Conservation (phyloP, 1,140 invertebrate genomes). For the Caenorhabditis brenneri region DNA sequence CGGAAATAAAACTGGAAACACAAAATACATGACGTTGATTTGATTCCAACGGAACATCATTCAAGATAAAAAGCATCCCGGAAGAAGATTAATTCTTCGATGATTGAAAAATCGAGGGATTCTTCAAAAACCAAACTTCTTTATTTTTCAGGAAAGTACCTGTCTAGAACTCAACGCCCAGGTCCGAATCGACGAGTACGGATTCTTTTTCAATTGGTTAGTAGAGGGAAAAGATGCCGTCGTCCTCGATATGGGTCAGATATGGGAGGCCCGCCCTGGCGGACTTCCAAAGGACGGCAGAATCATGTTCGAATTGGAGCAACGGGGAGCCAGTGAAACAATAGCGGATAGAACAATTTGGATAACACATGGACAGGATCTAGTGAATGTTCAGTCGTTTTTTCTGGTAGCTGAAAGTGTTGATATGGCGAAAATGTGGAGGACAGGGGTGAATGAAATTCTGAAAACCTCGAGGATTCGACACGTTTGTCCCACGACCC, state of each 20-base stretch:
- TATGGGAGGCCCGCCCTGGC: conserved; percentile 67
- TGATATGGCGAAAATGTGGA: conserved; percentile 80
- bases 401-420: conserved; percentile 86
- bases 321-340: conserved; percentile 76
- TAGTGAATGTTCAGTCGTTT: conserved; percentile 97
- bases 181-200: conserved; percentile 96
- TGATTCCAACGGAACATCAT: too few relatives aligned
- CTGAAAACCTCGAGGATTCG: conserved; percentile 90
- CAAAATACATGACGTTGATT: neutral
- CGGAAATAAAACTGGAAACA: neutral
- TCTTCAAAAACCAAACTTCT: neutral
- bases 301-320: conserved; percentile 79
- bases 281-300: conserved; percentile 80
- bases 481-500: conserved; percentile 91
- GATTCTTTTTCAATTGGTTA: conserved; percentile 99
- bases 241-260: conserved; percentile 62
- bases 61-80: neutral
- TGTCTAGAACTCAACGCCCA: conserved; percentile 85
- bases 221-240: conserved; percentile 84
- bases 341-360: conserved; percentile 94
- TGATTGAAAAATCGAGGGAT: neutral
- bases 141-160: conserved; percentile 78
- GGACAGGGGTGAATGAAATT: conserved; percentile 83
- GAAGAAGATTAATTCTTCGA: too few relatives aligned
- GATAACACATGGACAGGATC: conserved; percentile 96